Percentiles rank a stretch among this genome's conserved stretches.
Conservation (phyloP, 2,797 vertebrate species). For the Cephalopachus bancanus region DNA sequence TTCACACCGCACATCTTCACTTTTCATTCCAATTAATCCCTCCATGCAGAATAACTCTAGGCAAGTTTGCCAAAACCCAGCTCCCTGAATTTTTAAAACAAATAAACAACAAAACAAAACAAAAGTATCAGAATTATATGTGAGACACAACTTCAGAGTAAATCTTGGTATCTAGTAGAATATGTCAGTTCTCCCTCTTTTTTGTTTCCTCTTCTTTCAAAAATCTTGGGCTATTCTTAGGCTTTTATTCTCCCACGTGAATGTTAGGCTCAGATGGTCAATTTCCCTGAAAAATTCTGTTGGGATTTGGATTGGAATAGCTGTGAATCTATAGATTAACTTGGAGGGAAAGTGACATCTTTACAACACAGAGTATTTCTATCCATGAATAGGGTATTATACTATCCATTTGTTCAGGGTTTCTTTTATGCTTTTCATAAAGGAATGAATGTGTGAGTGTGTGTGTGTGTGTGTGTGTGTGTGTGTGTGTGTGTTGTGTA, state of each 20-base stretch:
- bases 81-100: background rate
- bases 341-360: background rate
- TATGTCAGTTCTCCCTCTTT: background rate
- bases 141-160: background rate
- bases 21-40: background rate
- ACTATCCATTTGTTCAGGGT: background rate
- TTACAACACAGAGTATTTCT: background rate
- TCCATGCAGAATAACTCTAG: background rate
- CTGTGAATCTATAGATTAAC: background rate
- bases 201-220: background rate
- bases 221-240: background rate
- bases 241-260: background rate
- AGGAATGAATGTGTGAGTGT: background rate
- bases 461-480: background rate
- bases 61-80: background rate
- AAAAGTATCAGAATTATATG: background rate
- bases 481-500: background rate
- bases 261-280: background rate
- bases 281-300: background rate
- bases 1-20: background rate
- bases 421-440: conserved; percentile 24
- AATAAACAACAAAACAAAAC: background rate
- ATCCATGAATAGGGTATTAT: background rate
- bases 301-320: background rate
- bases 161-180: background rate